Base-by-base conservation (phyloP, 2,888 invertebrate species). In the Plagiodera versicolora region DNA sequence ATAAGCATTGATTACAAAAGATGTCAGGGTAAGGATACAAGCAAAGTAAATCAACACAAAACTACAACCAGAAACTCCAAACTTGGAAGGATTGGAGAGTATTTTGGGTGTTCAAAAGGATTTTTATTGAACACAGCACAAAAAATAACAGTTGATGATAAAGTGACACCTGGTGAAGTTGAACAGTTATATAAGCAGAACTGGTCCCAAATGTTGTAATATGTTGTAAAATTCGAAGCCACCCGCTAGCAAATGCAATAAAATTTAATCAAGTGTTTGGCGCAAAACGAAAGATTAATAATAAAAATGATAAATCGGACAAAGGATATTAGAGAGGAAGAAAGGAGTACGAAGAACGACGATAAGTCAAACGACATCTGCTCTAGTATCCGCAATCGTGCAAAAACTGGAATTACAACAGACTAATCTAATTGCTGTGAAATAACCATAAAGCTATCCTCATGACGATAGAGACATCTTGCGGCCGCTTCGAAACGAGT, bases 381-480 rank as follows among this genome's bases (percentile, higher is more conserved):
- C 75, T 75, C 75, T 74, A 66, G 72, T 48, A 73, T 72, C 72
- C 72, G 69, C 69, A 69, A 71, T 74, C 72, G 69, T 61, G 70
- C 77, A 78, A 78, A 78, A 78, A 78, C 77, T 75, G 74, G 78
- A 78, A 77, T 77, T 77, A 76, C 77, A 75, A 76, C 77, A 74
- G 78, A 75, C 76, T 77, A 78, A 79, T 79, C 78, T 80, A 80
- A 80, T 80, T 80, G 80, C 79, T 72, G 73, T 72, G 75, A 74
- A 78, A 79, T 78, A 79, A 77, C 79, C 79, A 79, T 79, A 79
- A 79, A 79, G 77, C 74, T 72, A 75, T 77, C 76, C 77, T 75
- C 75, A 71, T 74, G 78, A 74, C 76, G 77, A 80, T 80, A 79
- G 79, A 80, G 80, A 79, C 80, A 80, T 80, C 80, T 79, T 79